Percentiles rank a stretch among this genome's conserved stretches.
These are phyloP conservation scores for Leptopilina syphax DNA, from an alignment of 2,888 invertebrate genomes.

Conservation along the genomic window DNA sequence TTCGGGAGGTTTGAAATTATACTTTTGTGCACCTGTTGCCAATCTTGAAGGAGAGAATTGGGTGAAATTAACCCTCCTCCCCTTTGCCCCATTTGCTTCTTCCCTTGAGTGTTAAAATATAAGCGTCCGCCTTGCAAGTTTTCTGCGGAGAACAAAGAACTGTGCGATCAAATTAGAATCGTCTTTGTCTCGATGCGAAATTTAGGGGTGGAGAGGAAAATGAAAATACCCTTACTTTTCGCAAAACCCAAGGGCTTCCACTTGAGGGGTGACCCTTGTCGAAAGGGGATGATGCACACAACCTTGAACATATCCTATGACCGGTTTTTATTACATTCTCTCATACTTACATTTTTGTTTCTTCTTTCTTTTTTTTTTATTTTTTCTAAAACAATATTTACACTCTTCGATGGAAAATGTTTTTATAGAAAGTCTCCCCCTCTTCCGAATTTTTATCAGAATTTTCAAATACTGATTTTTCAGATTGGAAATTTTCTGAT, in stretches of 20 bases:
- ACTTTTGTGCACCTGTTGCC: constrained; percentile 30
- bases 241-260: constrained; percentile 22
- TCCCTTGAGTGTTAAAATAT: neutral
- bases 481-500: too few species aligned
- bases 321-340: constrained; percentile 9
- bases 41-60: constrained; percentile 4
- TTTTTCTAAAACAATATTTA: constrained; percentile 40
- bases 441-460: too few species aligned
- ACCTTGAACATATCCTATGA: constrained; percentile 21
- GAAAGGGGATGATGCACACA: constrained; percentile 28
- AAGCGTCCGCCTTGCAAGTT: neutral
- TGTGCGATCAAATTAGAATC: constrained; percentile 20
- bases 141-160: constrained; percentile 23
- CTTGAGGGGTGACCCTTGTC: constrained; percentile 17
- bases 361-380: neutral
- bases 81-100: too few species aligned
- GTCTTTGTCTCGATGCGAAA: constrained; percentile 19
- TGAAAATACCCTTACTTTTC: constrained; percentile 23
- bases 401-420: neutral
- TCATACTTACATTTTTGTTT: neutral
- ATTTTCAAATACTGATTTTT: too few species aligned
- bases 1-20: neutral
- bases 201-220: too few species aligned
- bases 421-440: too few species aligned
- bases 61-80: neutral